phyloP scores from a whole-genome alignment of 1,140 invertebrate genomes.

The Drosophila micromelanica region DNA sequence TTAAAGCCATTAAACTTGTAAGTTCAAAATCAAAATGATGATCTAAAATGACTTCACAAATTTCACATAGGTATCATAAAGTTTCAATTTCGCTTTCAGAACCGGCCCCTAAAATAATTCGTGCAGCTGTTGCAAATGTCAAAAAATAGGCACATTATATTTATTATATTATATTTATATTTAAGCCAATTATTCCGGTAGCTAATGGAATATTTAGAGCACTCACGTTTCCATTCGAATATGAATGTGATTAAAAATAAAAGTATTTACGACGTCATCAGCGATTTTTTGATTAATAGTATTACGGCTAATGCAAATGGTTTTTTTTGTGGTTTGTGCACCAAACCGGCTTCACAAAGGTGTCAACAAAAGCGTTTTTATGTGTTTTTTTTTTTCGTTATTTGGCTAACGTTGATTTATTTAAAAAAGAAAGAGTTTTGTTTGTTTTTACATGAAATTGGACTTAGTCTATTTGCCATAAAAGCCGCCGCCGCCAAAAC shows the following conservation, averaged over 20 bases:
- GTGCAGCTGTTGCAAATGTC: neutral
- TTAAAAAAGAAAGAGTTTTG: neutral
- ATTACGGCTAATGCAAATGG: slow-evolving; percentile 1
- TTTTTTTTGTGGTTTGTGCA: neutral
- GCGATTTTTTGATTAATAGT: slow-evolving; percentile 11
- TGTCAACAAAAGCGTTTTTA: slow-evolving; percentile 8
- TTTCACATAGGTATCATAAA: neutral
- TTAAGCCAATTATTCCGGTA: neutral
- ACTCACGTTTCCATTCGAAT: neutral
- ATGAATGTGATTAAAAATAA: slow-evolving; percentile 2
- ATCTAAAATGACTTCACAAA: neutral
- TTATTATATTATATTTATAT: neutral
- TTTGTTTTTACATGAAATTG: slow-evolving; percentile 14
- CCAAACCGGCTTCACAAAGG: slow-evolving; percentile 1
- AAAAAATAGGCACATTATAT: too few relatives aligned
- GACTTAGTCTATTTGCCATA: slow-evolving; percentile 19
- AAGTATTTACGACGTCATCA: neutral
- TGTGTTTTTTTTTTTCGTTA: neutral
- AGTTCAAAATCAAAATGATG: neutral
- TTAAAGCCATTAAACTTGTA: neutral
- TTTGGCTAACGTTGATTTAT: neutral
- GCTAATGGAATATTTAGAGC: slow-evolving; percentile 9
- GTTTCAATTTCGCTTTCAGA: neutral
- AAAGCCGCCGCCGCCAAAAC: slow-evolving; percentile 32
- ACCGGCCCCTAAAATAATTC: neutral